phyloP scores from a whole-genome alignment of 2,113 vertebrate species.

The Arvicanthis niloticus region DNA sequence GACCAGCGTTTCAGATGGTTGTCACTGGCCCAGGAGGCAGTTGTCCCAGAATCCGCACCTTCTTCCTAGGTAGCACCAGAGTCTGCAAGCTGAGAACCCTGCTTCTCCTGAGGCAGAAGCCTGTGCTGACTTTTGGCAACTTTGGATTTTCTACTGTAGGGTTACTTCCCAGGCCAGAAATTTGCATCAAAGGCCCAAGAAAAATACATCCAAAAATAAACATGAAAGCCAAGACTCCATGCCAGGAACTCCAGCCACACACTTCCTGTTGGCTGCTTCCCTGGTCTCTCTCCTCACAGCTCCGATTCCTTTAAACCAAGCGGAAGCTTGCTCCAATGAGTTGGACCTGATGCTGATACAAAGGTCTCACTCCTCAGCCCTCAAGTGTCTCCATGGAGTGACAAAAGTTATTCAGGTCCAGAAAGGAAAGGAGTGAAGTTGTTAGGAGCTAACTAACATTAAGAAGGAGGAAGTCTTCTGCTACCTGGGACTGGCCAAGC shows the following conservation, averaged over 20 bases:
- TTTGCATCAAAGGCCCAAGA: conserved; percentile 81
- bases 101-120: conserved; percentile 25
- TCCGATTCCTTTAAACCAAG: conserved; percentile 75
- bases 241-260: conserved; percentile 79
- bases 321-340: conserved; percentile 70
- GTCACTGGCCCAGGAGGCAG: background rate
- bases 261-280: conserved; percentile 82
- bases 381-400: conserved; percentile 73
- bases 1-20: background rate
- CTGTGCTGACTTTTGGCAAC: conserved; percentile 63
- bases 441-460: conserved; percentile 81
- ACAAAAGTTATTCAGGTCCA: conserved; percentile 70
- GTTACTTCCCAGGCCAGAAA: conserved; percentile 73
- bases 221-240: conserved; percentile 80
- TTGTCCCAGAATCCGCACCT: too few relatives aligned
- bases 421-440: conserved; percentile 87
- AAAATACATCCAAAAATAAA: conserved; percentile 86
- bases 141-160: conserved; percentile 24
- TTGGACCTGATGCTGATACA: conserved; percentile 57
- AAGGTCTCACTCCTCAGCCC: conserved; percentile 66
- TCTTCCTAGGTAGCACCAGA: background rate
- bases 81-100: background rate
- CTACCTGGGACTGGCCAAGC: conserved; percentile 77
- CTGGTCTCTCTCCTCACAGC: conserved; percentile 70
- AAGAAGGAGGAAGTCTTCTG: conserved; percentile 78